phyloP scores from a whole-genome alignment of 2,797 vertebrate species.

The Lepilemur septentrionalis region DNA sequence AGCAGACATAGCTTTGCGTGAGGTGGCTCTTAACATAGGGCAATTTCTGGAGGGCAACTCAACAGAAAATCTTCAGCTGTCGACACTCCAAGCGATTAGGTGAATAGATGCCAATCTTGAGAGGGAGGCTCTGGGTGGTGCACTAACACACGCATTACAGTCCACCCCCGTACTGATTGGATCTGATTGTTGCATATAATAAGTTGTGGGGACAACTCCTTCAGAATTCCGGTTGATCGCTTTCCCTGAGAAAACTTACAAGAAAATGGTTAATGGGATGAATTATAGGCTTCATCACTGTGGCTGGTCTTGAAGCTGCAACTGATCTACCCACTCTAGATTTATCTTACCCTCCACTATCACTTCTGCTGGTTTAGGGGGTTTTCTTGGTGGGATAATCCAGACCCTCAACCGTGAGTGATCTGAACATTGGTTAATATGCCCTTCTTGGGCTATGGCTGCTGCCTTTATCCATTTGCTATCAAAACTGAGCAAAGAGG shows the following conservation, averaged over 20 bases:
- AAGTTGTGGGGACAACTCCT: not conserved
- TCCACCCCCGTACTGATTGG: not conserved
- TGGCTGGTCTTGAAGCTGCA: not conserved
- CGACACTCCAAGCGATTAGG: not conserved
- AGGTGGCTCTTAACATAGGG: not conserved
- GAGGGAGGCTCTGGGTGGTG: not conserved
- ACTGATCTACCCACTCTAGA: not conserved
- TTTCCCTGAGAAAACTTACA: not conserved
- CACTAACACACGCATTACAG: not conserved
- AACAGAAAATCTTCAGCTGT: not conserved
- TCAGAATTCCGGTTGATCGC: not conserved
- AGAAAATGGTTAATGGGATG: not conserved
- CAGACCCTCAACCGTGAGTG: not conserved
- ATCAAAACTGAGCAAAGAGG: not conserved
- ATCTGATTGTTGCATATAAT: not conserved
- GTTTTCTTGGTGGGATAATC: not conserved
- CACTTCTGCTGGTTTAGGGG: not conserved
- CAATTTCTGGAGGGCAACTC: not conserved
- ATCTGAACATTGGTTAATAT: not conserved
- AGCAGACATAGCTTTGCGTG: not conserved
- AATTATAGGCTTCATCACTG: not conserved
- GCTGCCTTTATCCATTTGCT: not conserved
- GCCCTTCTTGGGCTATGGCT: not conserved
- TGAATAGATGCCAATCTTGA: not conserved
- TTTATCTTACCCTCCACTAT: not conserved